Base-by-base conservation (phyloP, 2,113 vertebrate genomes). In the Origma solitaria region DNA sequence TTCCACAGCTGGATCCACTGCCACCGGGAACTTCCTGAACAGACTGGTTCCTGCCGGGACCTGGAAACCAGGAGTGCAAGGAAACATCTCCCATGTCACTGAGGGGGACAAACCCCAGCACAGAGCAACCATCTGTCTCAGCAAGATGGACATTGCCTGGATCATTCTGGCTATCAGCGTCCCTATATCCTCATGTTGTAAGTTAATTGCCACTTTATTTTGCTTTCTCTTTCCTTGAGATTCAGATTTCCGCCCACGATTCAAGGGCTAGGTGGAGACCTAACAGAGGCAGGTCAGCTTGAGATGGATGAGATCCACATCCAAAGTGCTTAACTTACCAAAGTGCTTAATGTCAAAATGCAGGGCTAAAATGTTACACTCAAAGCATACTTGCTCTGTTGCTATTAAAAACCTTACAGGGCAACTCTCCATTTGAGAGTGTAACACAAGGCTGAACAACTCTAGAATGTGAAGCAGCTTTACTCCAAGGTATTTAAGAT, bases 131-230 rank as follows among this genome's bases (percentile, higher is more conserved):
- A 98, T 99, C 98, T 99, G 99, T 92, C 97, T 99, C 91, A 98
- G 98, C 98, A 99, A 98, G 98, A 98, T 99, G 98, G 99, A 99
- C 96, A 98, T 99, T 61, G 98, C 98, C 95, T 99, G 99, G 99
- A 99, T 99, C 86, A 98, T 99, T 95, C 94, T 99, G 95, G 99
- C 99, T 79, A 99, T 99, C 98, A 99, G 99, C 6, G 99, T 99
- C 90, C 98, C 98, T 62, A 98, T 99, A 96, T 99, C 99, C 57
- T 99, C 99, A 9, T 99, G 99, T 96, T 99, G 99, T 99, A 97
- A 99, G 99, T 98, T 78, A 98, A 79, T 11, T 38, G n/a, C 27
- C 1, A 0, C 86, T 78, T 92, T 60, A 25, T 47, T 70, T 85
- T 44, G 11, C 33, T 93, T 93, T 82, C 37, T 35, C 20, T 42